phyloP scores from a whole-genome alignment of 2,113 vertebrate genomes.

The Bombycilla garrulus region DNA sequence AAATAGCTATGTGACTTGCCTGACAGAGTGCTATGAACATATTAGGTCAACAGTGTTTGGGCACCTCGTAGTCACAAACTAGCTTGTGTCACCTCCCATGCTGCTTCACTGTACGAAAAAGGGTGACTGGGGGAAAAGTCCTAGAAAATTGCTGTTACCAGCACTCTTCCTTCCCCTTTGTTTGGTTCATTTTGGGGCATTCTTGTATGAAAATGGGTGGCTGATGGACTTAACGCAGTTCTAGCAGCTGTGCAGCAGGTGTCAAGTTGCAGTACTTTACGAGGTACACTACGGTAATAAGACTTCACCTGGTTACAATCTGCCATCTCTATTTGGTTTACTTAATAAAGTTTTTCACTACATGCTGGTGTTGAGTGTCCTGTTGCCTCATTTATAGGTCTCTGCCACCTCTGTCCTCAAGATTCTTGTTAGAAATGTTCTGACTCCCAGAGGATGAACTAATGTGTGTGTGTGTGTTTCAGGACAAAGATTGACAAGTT shows the following conservation, averaged over 20 bases:
- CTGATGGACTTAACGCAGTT: background rate
- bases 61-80: background rate
- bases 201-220: background rate
- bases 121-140: background rate
- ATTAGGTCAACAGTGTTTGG: rapidly evolving
- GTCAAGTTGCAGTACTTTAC: background rate
- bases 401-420: background rate
- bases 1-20: background rate
- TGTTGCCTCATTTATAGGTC: background rate
- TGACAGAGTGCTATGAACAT: background rate
- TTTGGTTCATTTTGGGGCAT: rapidly evolving
- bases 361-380: background rate
- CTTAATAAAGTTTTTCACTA: slow-evolving; percentile 2
- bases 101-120: background rate
- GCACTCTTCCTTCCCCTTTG: rapidly evolving
- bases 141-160: background rate
- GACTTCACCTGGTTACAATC: background rate
- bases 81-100: background rate
- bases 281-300: background rate
- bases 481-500: background rate
- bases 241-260: background rate
- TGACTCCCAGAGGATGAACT: rapidly evolving
- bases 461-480: background rate
- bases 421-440: rapidly evolving
- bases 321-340: background rate